phyloP scores from a whole-genome alignment of 92 coral and sea anemone species.

The Micromussa lordhowensis region DNA sequence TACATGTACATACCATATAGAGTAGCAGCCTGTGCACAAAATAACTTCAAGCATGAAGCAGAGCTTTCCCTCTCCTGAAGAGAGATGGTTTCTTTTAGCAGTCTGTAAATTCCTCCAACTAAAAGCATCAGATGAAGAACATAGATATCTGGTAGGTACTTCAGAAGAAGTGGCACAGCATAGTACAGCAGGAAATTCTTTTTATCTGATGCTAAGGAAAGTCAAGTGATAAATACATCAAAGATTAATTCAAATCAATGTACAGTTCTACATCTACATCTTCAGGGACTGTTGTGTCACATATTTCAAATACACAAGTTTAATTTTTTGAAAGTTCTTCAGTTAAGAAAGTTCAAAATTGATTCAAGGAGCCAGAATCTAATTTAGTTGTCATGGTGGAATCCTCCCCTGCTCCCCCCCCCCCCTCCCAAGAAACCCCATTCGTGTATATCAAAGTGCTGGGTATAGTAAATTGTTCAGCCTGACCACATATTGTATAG shows the following conservation, averaged over 20 bases:
- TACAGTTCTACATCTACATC: not conserved
- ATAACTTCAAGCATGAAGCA: conserved; percentile 41
- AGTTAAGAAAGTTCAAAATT: too few species aligned
- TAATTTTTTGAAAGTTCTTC: not conserved
- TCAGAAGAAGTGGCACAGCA: conserved; percentile 42
- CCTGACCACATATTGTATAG: not conserved
- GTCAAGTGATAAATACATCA: conserved; percentile 3
- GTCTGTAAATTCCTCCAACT: conserved; percentile 48
- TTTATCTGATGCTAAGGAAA: conserved; percentile 50
- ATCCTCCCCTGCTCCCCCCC: too few species aligned
- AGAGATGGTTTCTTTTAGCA: conserved; percentile 35
- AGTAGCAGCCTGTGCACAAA: conserved; percentile 43
- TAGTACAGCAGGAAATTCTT: conserved; percentile 43
- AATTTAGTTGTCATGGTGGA: too few species aligned
- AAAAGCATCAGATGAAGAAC: conserved; percentile 38
- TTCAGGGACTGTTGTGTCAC: conserved; percentile 1
- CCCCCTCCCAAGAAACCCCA: not conserved
- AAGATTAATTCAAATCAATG: not conserved
- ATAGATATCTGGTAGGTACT: conserved; percentile 30
- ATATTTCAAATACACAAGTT: not conserved
- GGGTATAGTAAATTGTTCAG: not conserved
- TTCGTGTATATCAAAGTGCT: conserved; percentile 7
- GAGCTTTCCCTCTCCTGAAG: conserved; percentile 37
- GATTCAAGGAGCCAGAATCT: too few species aligned
- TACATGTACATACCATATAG: conserved; percentile 60